These are phyloP conservation scores for Drosophila nigromelanica DNA, from an alignment of 1,140 invertebrate species.

Conservation along the genomic window DNA sequence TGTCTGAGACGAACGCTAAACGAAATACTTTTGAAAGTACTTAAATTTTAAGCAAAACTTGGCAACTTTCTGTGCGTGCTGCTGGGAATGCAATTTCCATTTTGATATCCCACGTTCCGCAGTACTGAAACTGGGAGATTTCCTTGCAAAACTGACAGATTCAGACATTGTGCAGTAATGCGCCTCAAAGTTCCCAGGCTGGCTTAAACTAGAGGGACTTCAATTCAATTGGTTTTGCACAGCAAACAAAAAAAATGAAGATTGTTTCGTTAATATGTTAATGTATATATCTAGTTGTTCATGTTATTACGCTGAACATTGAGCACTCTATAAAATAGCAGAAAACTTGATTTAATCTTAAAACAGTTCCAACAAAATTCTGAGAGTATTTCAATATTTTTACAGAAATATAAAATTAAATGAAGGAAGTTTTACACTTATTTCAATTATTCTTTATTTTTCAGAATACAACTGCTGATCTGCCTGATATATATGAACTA, in stretches of 20 bases:
- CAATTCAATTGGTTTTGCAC: slow-evolving; percentile 1
- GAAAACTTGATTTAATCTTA: too few species aligned
- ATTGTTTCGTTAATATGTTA: neutral
- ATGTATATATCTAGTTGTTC: too few species aligned
- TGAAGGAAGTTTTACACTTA: too few species aligned
- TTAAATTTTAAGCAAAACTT: slow-evolving; percentile 71
- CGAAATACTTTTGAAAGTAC: slow-evolving; percentile 74
- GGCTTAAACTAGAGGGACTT: neutral
- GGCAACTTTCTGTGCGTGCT: slow-evolving; percentile 40
- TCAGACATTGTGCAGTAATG: slow-evolving; percentile 22
- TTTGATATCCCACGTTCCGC: slow-evolving; percentile 56
- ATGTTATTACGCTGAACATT: too few species aligned
- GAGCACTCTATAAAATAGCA: too few species aligned
- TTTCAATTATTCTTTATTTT: too few species aligned
- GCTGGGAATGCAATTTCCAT: slow-evolving; percentile 70
- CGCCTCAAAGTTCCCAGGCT: neutral
- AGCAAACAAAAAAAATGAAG: too few species aligned
- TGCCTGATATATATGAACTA: too few species aligned
- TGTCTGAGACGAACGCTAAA: slow-evolving; percentile 36
- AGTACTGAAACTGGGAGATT: slow-evolving; percentile 17
- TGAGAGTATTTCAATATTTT: too few species aligned
- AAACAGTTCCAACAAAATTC: too few species aligned
- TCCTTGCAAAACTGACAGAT: slow-evolving; percentile 33
- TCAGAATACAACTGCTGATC: too few species aligned
- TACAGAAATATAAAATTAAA: too few species aligned